phyloP scores from a whole-genome alignment of 2,113 vertebrate genomes.

The Muscicapa adusta region DNA sequence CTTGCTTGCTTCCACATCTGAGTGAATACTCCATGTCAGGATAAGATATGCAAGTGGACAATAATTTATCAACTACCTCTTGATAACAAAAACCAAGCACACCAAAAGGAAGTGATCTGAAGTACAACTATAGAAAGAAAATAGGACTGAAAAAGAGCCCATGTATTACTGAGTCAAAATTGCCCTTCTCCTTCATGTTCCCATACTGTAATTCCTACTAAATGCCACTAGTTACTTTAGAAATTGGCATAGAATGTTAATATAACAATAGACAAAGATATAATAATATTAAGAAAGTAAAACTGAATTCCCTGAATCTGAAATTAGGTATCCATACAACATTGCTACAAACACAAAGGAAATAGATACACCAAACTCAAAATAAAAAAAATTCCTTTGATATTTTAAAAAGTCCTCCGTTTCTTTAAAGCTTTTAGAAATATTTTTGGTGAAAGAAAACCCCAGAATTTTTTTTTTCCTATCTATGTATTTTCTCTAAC shows the following conservation, averaged over 20 bases:
- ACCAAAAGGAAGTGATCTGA: background rate
- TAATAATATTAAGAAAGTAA: background rate
- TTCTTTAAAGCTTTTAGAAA: background rate
- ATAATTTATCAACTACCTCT: background rate
- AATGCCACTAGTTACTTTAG: background rate
- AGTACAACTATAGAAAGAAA: background rate
- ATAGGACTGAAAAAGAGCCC: background rate
- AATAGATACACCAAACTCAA: background rate
- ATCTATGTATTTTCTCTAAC: background rate
- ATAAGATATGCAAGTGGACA: background rate
- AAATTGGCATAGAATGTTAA: background rate
- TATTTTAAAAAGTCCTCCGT: background rate
- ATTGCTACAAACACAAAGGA: background rate
- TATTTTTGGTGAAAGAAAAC: background rate
- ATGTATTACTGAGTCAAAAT: background rate
- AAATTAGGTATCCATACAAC: background rate
- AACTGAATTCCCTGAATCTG: background rate
- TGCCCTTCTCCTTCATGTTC: background rate
- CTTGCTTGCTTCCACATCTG: background rate
- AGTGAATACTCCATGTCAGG: background rate
- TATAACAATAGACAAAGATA: background rate
- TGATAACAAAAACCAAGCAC: background rate
- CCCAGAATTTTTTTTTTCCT: background rate
- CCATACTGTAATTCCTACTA: background rate
- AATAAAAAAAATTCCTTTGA: background rate